Percentiles rank a stretch among this genome's conserved stretches.
Evolutionary conservation across 2,888 invertebrate genomes (phyloP).

Genomic region (Acheta domesticus): DNA sequence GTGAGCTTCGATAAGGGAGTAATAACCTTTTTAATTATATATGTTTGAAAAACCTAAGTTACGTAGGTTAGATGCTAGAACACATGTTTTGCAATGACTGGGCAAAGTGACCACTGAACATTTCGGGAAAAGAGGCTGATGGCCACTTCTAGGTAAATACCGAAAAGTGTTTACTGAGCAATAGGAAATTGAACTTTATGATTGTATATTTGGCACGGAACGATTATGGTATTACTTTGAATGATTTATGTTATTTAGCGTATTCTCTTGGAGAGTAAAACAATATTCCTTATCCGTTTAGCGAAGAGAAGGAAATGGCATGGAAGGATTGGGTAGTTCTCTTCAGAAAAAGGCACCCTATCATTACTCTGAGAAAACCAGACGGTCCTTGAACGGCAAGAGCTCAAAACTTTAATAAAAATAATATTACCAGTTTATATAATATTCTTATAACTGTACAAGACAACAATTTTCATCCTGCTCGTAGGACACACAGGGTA

Average conservation of each 20-base stretch:
- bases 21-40: no score
- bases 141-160: background rate
- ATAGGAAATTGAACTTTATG: background rate
- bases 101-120: no score
- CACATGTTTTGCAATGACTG: no score
- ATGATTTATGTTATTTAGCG: conserved; percentile 32
- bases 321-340: conserved; percentile 32
- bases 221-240: conserved; percentile 35
- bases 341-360: no score
- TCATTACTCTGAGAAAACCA: conserved; percentile 28
- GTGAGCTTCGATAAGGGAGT: no score
- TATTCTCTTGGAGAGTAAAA: conserved; percentile 36
- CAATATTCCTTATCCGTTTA: conserved; percentile 34
- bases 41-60: no score
- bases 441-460: conserved; percentile 21
- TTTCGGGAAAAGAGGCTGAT: no score
- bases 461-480: conserved; percentile 22
- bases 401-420: conserved; percentile 35
- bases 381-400: conserved; percentile 33
- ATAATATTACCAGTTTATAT: background rate
- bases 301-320: conserved; percentile 34
- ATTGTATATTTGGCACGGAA: conserved; percentile 32
- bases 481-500: conserved; percentile 33
- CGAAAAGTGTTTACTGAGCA: background rate
- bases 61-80: no score